These are phyloP conservation scores for Lepilemur ruficaudatus DNA, from an alignment of 2,797 vertebrate species.

Conservation along the genomic window DNA sequence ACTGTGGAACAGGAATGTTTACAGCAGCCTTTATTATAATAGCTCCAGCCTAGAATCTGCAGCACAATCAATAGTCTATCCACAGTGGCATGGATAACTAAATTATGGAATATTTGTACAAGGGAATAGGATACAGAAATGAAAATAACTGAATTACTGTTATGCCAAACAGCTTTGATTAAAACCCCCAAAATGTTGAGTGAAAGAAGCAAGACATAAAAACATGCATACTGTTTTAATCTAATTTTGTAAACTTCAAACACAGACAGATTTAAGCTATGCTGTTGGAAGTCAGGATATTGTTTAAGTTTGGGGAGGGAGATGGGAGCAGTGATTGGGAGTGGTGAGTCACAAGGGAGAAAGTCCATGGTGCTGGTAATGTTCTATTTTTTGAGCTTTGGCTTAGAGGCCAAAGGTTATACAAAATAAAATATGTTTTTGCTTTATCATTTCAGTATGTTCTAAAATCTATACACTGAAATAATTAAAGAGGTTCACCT, in stretches of 20 bases:
- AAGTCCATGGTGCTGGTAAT: neutral
- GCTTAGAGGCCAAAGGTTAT: neutral
- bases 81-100: neutral
- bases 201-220: neutral
- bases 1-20: neutral
- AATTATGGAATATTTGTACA: neutral
- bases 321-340: neutral
- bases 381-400: neutral
- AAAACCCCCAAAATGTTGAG: neutral
- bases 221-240: neutral
- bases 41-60: neutral
- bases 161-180: neutral
- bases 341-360: neutral
- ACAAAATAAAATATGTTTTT: neutral
- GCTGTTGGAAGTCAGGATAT: neutral
- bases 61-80: neutral
- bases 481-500: neutral
- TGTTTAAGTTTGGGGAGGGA: neutral
- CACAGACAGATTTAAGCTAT: neutral
- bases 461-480: neutral
- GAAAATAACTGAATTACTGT: neutral
- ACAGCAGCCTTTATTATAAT: neutral
- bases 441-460: conserved; percentile 7
- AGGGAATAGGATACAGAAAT: neutral
- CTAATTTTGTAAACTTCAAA: neutral